Evolutionary conservation across 2,113 vertebrate genomes (phyloP).

Genomic region (Montifringilla adamsi): DNA sequence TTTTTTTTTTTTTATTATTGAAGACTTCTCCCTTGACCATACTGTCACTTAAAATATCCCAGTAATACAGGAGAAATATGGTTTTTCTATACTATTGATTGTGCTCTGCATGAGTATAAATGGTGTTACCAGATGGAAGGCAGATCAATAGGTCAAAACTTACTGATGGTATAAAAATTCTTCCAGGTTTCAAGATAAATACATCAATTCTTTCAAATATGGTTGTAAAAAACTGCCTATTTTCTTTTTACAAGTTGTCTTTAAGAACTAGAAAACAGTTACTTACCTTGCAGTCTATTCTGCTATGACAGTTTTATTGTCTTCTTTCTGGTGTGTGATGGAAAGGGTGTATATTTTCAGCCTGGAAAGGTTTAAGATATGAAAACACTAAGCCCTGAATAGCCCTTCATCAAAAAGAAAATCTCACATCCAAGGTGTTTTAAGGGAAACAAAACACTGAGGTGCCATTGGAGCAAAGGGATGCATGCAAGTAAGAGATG

Average conservation of each 20-base stretch:
- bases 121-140: slow-evolving; percentile 20
- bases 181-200: slow-evolving; percentile 46
- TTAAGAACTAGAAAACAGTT: slow-evolving; percentile 46
- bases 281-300: slow-evolving; percentile 47
- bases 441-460: slow-evolving; percentile 6
- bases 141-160: slow-evolving; percentile 54
- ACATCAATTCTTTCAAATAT: slow-evolving; percentile 26
- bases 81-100: slow-evolving; percentile 43
- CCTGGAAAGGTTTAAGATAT: not conserved
- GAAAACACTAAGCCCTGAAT: slow-evolving; percentile 15
- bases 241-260: slow-evolving; percentile 39
- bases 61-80: slow-evolving; percentile 12
- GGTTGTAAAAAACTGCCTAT: slow-evolving; percentile 4
- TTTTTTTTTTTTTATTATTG: not conserved
- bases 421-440: not conserved
- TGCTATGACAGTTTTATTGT: slow-evolving; percentile 52
- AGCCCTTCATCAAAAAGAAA: slow-evolving; percentile 17
- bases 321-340: not conserved
- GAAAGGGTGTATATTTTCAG: slow-evolving; percentile 51
- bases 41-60: slow-evolving; percentile 15
- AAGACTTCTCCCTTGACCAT: not conserved
- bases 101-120: slow-evolving; percentile 35
- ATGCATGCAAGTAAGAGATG: not conserved
- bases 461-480: not conserved
- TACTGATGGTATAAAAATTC: slow-evolving; percentile 52